Evolutionary conservation across 2,797 vertebrate species (phyloP).

Genomic region (Poecilia picta): DNA sequence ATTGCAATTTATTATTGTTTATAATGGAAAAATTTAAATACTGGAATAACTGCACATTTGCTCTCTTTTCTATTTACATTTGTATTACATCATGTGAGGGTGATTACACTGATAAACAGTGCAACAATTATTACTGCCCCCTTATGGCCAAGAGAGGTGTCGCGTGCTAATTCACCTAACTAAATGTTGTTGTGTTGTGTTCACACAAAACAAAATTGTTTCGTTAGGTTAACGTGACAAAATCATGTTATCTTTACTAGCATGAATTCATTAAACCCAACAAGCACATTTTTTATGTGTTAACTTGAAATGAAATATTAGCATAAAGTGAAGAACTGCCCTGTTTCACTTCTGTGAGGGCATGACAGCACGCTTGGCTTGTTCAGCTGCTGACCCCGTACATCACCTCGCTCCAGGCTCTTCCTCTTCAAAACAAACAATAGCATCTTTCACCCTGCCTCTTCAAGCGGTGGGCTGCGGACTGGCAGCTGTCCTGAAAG

Average conservation of each 20-base stretch:
- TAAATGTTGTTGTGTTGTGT: no score
- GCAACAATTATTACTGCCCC: not conserved
- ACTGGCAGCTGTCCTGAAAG: slow-evolving; percentile 43
- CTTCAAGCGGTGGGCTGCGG: slow-evolving; percentile 50
- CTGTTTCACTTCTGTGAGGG: no score
- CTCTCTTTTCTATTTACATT: not conserved
- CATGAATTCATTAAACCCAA: no score
- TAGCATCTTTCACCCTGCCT: slow-evolving; percentile 56
- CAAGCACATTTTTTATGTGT: no score
- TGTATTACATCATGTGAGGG: not conserved
- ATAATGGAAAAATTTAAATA: not conserved
- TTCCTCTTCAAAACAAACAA: slow-evolving; percentile 61
- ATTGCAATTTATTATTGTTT: not conserved
- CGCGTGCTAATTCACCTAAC: no score
- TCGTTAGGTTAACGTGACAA: no score
- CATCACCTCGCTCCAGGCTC: slow-evolving; percentile 65
- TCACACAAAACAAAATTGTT: no score
- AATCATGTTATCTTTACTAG: no score
- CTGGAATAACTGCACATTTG: not conserved
- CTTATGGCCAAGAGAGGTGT: no score
- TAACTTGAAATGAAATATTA: no score
- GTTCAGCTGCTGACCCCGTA: slow-evolving; percentile 66
- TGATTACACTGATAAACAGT: not conserved
- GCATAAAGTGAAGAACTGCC: no score
- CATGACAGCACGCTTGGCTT: slow-evolving; percentile 61